Percentiles rank a stretch among this genome's conserved stretches.
These are phyloP conservation scores for Latrodectus hesperus DNA, from an alignment of 2,888 invertebrate genomes.

Conservation along the genomic window DNA sequence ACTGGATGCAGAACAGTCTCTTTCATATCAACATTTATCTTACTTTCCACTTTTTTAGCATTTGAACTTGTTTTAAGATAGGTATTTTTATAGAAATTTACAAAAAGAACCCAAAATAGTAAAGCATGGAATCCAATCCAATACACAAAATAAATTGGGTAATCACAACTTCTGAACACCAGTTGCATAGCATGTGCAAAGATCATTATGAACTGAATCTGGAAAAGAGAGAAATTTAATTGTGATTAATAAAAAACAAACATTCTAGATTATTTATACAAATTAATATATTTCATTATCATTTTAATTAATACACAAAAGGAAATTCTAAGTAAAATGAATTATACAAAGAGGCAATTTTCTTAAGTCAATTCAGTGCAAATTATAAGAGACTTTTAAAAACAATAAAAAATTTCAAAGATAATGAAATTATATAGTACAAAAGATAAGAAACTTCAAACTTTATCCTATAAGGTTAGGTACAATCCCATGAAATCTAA, in stretches of 20 bases:
- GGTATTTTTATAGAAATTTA: slow-evolving; percentile 92
- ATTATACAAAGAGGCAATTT: no score
- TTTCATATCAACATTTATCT: neutral
- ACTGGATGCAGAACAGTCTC: neutral
- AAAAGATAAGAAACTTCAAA: no score
- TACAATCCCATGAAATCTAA: no score
- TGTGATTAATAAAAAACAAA: neutral
- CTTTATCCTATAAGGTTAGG: no score
- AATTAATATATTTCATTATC: no score
- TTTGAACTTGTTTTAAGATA: slow-evolving; percentile 77
- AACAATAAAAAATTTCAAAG: no score
- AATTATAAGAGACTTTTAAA: no score
- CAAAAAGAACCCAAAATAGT: slow-evolving; percentile 96
- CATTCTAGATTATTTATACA: no score
- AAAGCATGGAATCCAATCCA: slow-evolving; percentile 97
- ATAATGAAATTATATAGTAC: no score
- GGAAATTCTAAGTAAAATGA: no score
- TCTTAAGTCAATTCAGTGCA: no score
- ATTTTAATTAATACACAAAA: no score
- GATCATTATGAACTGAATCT: slow-evolving; percentile 70
- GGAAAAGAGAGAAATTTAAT: slow-evolving; percentile 24
- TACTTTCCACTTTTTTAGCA: neutral
- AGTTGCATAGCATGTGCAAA: slow-evolving; percentile 76
- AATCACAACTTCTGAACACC: slow-evolving; percentile 88
- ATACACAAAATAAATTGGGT: slow-evolving; percentile 93